Percentiles rank a stretch among this genome's conserved stretches.
phyloP scores from a whole-genome alignment of 2,888 invertebrate genomes.

The Chymomyza procnemis region DNA sequence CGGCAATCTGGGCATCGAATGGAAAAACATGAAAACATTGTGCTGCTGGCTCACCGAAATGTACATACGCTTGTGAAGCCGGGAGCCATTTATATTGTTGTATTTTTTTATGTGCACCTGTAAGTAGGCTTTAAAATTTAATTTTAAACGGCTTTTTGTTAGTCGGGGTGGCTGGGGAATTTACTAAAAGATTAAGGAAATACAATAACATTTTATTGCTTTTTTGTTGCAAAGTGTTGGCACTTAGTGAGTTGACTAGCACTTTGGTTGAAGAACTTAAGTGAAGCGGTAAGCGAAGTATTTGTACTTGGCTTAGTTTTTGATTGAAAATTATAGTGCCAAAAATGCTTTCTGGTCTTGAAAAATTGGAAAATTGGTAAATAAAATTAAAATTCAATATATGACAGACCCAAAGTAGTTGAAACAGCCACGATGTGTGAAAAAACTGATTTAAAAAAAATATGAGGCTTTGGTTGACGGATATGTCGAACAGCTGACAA shows the following conservation, averaged over 20 bases:
- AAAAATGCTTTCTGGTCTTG: no score
- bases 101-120: not conserved
- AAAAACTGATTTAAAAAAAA: no score
- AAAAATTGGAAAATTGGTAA: no score
- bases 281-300: not conserved
- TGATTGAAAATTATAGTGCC: no score
- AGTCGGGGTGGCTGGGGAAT: not conserved
- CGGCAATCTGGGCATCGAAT: not conserved
- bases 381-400: no score
- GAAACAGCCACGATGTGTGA: no score
- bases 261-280: not conserved
- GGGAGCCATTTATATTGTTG: not conserved
- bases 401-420: no score
- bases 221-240: not conserved
- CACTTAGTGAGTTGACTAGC: not conserved
- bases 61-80: not conserved
- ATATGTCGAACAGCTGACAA: no score
- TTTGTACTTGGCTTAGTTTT: not conserved
- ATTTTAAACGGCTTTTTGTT: not conserved
- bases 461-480: no score
- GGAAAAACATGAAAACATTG: not conserved
- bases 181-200: not conserved
- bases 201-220: not conserved
- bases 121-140: not conserved
- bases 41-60: not conserved